A percentile compares a stretch with the other conserved stretches of the same genome.
phyloP scores from a whole-genome alignment of 2,113 vertebrate species.

The Pyxicephalus adspersus region DNA sequence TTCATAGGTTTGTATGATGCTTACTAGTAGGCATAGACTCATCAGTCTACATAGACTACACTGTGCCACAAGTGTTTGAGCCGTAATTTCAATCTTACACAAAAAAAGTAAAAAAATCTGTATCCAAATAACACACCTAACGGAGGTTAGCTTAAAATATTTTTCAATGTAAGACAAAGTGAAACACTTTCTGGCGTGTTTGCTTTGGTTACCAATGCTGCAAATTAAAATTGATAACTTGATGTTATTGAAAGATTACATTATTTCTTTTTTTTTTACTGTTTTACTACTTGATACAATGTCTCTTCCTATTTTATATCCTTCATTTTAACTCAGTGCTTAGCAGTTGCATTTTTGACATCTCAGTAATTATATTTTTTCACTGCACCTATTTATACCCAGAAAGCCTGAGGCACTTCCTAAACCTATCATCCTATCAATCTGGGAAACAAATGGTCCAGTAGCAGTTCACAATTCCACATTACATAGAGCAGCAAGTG shows the following conservation, averaged over 20 bases:
- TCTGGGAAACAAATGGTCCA: slow-evolving; percentile 49
- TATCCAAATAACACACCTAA: too few relatives aligned
- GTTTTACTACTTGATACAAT: slow-evolving; percentile 32
- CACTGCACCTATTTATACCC: slow-evolving; percentile 48
- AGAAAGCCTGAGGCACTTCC: slow-evolving; percentile 48
- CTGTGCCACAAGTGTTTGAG: too few relatives aligned
- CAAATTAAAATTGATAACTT: slow-evolving; percentile 42
- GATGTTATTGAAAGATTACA: slow-evolving; percentile 37
- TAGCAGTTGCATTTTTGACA: slow-evolving; percentile 45
- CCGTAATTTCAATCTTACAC: too few relatives aligned
- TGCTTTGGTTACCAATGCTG: slow-evolving; percentile 1
- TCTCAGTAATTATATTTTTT: slow-evolving; percentile 53
- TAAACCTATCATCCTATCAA: slow-evolving; percentile 48
- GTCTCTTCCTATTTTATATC: slow-evolving; percentile 44
- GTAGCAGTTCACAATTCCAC: slow-evolving; percentile 20
- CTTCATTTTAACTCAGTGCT: slow-evolving; percentile 47
- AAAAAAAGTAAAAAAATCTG: too few relatives aligned
- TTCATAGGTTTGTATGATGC: too few relatives aligned
- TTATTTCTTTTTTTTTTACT: slow-evolving; percentile 27
- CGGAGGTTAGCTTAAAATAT: too few relatives aligned
- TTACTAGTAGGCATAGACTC: too few relatives aligned
- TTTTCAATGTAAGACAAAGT: too few relatives aligned
- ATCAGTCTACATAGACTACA: too few relatives aligned
- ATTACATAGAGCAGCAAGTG: slow-evolving; percentile 42
- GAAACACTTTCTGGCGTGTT: not conserved